Evolutionary conservation across 1,140 invertebrate genomes (phyloP), one percentile per base, ranked within the genome.

Genomic region (Tetranychus cinnabarinus): DNA sequence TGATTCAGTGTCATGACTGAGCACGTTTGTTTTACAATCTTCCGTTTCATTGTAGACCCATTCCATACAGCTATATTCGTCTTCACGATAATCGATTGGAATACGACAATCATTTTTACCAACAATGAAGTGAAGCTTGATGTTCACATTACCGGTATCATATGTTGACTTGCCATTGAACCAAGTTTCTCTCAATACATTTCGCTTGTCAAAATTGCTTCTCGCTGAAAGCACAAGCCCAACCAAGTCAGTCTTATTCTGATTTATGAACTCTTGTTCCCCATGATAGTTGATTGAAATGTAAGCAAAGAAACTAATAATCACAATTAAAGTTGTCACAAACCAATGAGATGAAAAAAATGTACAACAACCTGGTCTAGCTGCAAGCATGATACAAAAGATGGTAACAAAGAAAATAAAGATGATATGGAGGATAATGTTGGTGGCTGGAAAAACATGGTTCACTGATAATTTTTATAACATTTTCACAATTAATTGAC

Each of bases 121-220:
- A 57, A 67, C 13, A 23, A 67, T 56, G 52, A 67, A 67, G 57
- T 62, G 62, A 15, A 60, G 37, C 55, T 63, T 66, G 1, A 63
- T 59, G 54, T 34, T 57, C 34, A 57, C n/a, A 15, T 34, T 4
- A 34, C 46, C 12, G 50, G n/a, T 56, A 33, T 58, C 42, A 48
- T 57, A 23, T 23, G 23, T 23, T 23, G 23, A 23, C 23, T 23
- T 37, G 23, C 15, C 42, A 7, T 59, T 33, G n/a, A 65, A 34
- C 64, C 64, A 67, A 10, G 64, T 64, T 33, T 42, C 39, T 56
- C 66, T 61, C 33, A 60, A 61, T n/a, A 61, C 58, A 54, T 64
- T 23, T 62, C 66, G 56, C 56, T 62, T 31, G 8, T 62, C 50
- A 62, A 65, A 67, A 61, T 67, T 56, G 37, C 60, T 47, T 52